Evolutionary conservation across 2,888 invertebrate genomes (phyloP), one percentile per base, ranked within the genome.

Genomic region (Pteria penguin): DNA sequence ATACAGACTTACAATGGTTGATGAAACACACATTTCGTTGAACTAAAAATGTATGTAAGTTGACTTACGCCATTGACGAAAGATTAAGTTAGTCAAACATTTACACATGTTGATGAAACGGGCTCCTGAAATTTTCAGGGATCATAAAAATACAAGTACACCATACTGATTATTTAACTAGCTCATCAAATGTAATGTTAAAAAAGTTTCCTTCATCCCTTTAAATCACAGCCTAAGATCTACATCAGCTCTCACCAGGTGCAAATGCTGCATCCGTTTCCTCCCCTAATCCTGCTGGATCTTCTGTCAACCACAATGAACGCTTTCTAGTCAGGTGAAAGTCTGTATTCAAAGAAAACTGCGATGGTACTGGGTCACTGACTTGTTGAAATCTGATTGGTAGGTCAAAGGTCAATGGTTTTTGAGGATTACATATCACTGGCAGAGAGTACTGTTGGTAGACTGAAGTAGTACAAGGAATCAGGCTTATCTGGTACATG

Each of bases 361-460:
- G 81, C 3, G 89, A 84, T 2, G 92, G 87, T 14, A 92, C 91
- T 1, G 92, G 90, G 76, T 92, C 91, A 78, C 90, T 92, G 71
- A 92, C 90, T 82, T 92, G 92, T 81, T 92, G 92, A 79, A 92
- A 90, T 70, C 91, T 84, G 76, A 92, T 87, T 62, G 90, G 89
- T 36, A 92, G 87, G 72, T 90, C 89, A 82, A 92, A 92, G 80
- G 85, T 83, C 57, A 91, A 79, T 24, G 88, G 88, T 4, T 88
- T 84, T 31, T 86, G 81, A 5, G 92, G 91, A 58, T 86, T 86
- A 80, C 92, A 92, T 33, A 75, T 81, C 22, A 86, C 73, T 22
- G 90, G 88, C 2, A 81, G 63, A 1, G 86, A 78, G 82, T 87
- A 91, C 32, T 80, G 79, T 69, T 89, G 86, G 66, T 85, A 88